phyloP scores from a whole-genome alignment of 2,888 invertebrate species.

The Blastobasis lacticolella region DNA sequence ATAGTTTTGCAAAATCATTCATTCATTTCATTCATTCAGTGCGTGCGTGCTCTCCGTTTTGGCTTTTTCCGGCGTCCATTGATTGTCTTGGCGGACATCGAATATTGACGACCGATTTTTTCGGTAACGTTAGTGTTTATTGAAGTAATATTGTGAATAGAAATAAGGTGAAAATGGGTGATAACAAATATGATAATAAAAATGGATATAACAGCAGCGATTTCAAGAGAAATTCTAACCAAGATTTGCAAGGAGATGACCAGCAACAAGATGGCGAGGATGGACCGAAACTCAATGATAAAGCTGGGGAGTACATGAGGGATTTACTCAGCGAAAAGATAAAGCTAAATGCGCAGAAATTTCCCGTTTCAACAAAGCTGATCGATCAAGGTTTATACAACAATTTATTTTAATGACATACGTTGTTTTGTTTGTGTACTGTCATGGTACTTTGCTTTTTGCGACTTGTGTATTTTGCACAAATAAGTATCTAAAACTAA shows the following conservation, averaged over 20 bases:
- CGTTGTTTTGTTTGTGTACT: no score
- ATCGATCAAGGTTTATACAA: slow-evolving; percentile 79
- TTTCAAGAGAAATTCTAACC: slow-evolving; percentile 59
- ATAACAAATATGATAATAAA: slow-evolving; percentile 54
- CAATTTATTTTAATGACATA: no score
- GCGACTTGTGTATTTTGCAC: no score
- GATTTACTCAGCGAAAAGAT: slow-evolving; percentile 83
- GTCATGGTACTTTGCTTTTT: no score
- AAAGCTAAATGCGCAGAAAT: slow-evolving; percentile 78
- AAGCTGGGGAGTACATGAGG: slow-evolving; percentile 85
- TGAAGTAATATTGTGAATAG: not conserved
- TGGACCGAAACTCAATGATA: slow-evolving; percentile 76
- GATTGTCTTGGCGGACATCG: no score
- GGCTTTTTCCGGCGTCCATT: no score
- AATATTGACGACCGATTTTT: no score
- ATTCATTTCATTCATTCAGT: no score
- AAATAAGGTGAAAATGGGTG: slow-evolving; percentile 32
- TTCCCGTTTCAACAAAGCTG: slow-evolving; percentile 79
- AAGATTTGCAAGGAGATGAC: slow-evolving; percentile 29
- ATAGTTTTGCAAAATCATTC: no score
- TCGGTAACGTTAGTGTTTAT: no score
- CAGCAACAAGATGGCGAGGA: slow-evolving; percentile 71
- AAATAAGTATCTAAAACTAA: no score
- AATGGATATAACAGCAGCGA: slow-evolving; percentile 64
- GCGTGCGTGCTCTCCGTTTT: no score